Evolutionary conservation across 2,888 invertebrate species (phyloP).

Genomic region (Habrosyne pyritoides): DNA sequence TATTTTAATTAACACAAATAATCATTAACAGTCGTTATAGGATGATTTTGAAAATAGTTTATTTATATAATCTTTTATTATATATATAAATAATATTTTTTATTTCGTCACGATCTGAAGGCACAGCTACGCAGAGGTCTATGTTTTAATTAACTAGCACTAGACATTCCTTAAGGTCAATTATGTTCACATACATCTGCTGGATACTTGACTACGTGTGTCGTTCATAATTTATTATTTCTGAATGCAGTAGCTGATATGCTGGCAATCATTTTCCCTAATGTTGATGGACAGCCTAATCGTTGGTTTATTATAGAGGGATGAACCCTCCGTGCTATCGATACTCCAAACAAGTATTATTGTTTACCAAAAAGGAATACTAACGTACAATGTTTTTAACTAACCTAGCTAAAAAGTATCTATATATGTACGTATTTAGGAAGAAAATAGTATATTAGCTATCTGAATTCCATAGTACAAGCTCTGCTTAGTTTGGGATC

Average conservation of each 20-base stretch:
- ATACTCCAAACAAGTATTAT: neutral
- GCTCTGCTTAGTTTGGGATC: no score
- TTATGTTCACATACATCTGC: neutral
- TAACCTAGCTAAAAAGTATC: no score
- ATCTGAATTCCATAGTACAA: no score
- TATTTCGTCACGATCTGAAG: neutral
- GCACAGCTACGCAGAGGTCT: neutral
- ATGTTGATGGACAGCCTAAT: constrained; percentile 64
- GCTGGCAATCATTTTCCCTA: constrained; percentile 52
- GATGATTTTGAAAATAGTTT: no score
- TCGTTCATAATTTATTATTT: constrained; percentile 15
- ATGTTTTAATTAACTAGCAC: no score
- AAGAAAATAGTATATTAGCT: no score
- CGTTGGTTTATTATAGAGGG: constrained; percentile 44
- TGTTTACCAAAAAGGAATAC: neutral
- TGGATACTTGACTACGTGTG: neutral
- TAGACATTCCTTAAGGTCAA: neutral
- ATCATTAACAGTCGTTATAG: neutral
- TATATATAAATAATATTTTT: no score
- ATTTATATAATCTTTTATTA: no score
- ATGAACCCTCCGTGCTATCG: constrained; percentile 21
- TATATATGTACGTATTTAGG: no score
- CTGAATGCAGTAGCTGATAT: constrained; percentile 25
- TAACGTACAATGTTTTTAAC: neutral
- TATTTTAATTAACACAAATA: no score